Evolutionary conservation across 2,113 vertebrate genomes (phyloP).

Genomic region (Furnarius figulus): DNA sequence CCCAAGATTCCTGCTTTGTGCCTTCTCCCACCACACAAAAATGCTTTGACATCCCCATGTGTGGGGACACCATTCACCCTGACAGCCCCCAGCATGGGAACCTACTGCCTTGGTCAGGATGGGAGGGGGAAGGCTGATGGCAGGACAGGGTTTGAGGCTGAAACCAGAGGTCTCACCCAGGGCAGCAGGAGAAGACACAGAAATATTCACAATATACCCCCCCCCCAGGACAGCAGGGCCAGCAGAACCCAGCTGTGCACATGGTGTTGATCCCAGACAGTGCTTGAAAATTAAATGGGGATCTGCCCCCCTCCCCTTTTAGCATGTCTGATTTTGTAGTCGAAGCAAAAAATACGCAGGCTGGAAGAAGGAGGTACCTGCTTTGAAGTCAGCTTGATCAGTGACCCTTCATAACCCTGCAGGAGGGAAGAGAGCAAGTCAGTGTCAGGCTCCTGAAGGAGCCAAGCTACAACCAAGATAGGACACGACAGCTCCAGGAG

Average conservation of each 20-base stretch:
- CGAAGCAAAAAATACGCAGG: neutral
- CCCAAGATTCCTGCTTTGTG: neutral
- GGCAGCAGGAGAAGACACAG: neutral
- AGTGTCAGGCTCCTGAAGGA: neutral
- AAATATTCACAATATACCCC: neutral
- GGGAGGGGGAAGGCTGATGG: neutral
- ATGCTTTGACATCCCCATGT: fast-evolving
- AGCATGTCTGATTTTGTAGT: neutral
- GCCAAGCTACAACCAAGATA: neutral
- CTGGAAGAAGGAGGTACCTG: constrained; percentile 81
- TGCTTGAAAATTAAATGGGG: neutral
- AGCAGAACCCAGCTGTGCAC: neutral
- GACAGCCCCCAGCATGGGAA: neutral
- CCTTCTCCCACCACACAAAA: neutral
- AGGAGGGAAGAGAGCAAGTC: constrained; percentile 54
- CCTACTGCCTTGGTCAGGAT: neutral
- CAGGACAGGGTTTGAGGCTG: neutral
- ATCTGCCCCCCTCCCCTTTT: neutral
- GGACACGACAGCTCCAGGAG: neutral
- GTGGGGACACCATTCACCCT: neutral
- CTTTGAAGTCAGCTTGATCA: constrained; percentile 99
- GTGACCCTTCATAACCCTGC: constrained; percentile 98
- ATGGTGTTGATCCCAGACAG: neutral
- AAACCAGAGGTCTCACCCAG: neutral
- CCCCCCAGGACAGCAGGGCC: neutral